phyloP scores from a whole-genome alignment of 2,113 vertebrate species.

The Pholis gunnellus region DNA sequence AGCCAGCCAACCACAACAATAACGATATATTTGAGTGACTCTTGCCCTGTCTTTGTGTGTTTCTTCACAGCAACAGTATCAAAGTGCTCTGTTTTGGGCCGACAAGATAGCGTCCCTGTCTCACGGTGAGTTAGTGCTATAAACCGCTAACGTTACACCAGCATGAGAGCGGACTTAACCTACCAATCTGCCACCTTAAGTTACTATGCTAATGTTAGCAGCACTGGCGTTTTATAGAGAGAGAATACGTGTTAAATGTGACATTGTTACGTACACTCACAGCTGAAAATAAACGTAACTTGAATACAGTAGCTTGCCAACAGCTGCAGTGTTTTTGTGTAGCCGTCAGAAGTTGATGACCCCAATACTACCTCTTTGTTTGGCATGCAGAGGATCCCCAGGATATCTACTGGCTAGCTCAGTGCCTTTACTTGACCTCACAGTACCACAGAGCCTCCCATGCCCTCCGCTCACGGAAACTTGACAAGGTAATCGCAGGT shows the following conservation, averaged over 20 bases:
- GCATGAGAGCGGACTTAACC: background rate
- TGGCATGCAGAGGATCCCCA: constrained; percentile 91
- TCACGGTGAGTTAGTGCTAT: constrained; percentile 87
- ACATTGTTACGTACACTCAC: background rate
- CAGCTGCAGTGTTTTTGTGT: background rate
- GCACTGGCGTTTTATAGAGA: background rate
- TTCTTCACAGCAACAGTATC: constrained; percentile 95
- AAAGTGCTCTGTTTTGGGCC: constrained; percentile 99
- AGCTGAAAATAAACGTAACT: background rate
- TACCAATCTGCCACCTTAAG: background rate
- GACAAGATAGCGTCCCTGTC: constrained; percentile 98
- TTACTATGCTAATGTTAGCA: too few species aligned
- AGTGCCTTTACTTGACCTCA: constrained; percentile 96
- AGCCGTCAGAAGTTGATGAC: background rate
- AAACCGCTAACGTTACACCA: background rate
- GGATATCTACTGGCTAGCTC: constrained; percentile 98
- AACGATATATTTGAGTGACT: background rate
- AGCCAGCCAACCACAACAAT: background rate
- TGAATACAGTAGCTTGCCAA: background rate
- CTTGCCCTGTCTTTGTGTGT: constrained; percentile 24
- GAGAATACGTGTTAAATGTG: background rate
- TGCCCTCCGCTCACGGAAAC: constrained; percentile 93
- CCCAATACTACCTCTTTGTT: background rate
- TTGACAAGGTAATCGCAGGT: constrained; percentile 90
- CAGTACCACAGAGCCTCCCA: constrained; percentile 99